phyloP scores from a whole-genome alignment of 2,797 vertebrate species.

The Streptopelia turtur region DNA sequence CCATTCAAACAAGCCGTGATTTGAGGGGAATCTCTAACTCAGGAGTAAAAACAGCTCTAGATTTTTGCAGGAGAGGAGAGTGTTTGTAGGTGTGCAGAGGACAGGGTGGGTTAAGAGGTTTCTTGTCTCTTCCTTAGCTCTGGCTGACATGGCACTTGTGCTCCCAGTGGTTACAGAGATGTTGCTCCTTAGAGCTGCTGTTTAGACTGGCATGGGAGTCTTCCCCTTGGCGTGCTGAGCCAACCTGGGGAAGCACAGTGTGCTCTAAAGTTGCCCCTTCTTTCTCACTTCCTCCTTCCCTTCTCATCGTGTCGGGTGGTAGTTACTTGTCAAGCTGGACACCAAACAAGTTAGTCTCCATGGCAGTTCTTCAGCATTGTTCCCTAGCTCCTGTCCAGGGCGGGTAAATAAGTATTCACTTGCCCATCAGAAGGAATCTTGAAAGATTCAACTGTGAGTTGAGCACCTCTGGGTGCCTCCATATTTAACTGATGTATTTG shows the following conservation, averaged over 20 bases:
- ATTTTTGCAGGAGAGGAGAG: neutral
- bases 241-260: neutral
- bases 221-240: neutral
- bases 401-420: neutral
- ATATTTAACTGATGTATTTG: neutral
- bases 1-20: neutral
- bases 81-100: neutral
- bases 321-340: neutral
- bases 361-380: neutral
- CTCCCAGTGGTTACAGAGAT: neutral
- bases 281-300: neutral
- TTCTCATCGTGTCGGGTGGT: neutral
- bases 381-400: neutral
- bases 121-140: neutral
- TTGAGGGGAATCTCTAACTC: neutral
- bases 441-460: neutral
- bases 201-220: neutral
- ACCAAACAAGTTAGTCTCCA: neutral
- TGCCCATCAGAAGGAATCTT: neutral
- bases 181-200: neutral
- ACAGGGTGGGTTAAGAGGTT: neutral
- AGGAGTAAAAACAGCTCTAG: neutral
- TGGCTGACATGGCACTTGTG: neutral
- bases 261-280: neutral
- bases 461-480: neutral